Evolutionary conservation across 1,140 invertebrate genomes (phyloP), one percentile per base, ranked within the genome.

Genomic region (Dinothrombium tinctorium): DNA sequence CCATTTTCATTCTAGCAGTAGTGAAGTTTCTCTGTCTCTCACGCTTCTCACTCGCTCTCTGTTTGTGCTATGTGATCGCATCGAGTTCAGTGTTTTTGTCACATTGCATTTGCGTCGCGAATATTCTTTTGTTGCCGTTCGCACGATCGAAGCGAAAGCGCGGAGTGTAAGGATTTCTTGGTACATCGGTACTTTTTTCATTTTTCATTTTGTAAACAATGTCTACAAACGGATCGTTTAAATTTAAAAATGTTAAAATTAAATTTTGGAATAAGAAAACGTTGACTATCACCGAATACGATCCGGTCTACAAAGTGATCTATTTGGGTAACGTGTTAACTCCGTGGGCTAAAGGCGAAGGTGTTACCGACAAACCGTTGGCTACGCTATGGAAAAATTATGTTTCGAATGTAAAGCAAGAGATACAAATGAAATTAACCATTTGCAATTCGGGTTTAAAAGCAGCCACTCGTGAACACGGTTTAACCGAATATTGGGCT

Each of bases 291-390:
- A 89, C 78, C 49, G 76, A 82, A 46, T 77, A 80, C 44, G 83
- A 92, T 59, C 81, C 83, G 0, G 73, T 72, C n/a, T 89, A 81
- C 61, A 86, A 89, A 61, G 86, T 92, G 24, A 74, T 78, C 12
- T 96, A 96, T 62, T 66, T 96, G 41, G 90, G 92, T 14, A 96
- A 98, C 57, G 89, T 96, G 2, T 72, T 95, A 47, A 98, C 90
- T 23, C 45, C 84, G 49, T 89, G 90, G 81, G 89, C 89, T 47
- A 94, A 90, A 74, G 89, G 89, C 53, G 89, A 96, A 52, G 83
- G 81, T 41, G 94, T 86, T 56, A 73, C 89, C 14, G 89, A 96
- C 58, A 89, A 92, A 61, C 87, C 92, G 4, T 65, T 94, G 41
- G 69, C 74, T 24, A 87, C 89, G 3, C 67, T 98, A 28, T 98